phyloP scores from a whole-genome alignment of 2,797 vertebrate genomes.

The Phaenicophaeus curvirostris region DNA sequence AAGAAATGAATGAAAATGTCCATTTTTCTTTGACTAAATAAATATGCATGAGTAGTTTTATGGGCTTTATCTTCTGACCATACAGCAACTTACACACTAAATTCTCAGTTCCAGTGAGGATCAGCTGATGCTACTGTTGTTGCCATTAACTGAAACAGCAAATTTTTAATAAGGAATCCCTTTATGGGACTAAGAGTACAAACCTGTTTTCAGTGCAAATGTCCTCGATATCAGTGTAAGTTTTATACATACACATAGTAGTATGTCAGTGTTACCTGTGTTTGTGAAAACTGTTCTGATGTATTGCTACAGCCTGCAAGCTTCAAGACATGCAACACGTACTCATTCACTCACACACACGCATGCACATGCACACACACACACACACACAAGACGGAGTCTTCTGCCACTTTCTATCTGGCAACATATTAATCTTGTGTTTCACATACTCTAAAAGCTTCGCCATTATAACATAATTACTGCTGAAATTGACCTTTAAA shows the following conservation, averaged over 20 bases:
- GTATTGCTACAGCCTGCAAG: not conserved
- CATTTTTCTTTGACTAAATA: not conserved
- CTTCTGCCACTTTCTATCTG: slow-evolving; percentile 52
- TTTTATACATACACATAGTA: not conserved
- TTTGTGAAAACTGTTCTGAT: not conserved
- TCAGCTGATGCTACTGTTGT: not conserved
- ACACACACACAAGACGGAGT: slow-evolving; percentile 9
- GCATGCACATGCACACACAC: too few relatives aligned
- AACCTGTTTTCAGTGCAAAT: not conserved
- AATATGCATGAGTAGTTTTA: not conserved
- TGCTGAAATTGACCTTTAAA: slow-evolving; percentile 83
- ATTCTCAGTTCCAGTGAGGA: not conserved
- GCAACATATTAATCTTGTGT: slow-evolving; percentile 63
- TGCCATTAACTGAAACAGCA: not conserved
- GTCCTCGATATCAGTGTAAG: not conserved
- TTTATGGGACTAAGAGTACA: not conserved
- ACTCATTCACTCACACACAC: not conserved
- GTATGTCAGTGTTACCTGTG: not conserved
- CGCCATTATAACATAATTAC: slow-evolving; percentile 81
- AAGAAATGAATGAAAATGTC: not conserved
- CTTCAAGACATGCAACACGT: not conserved
- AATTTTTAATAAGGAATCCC: not conserved
- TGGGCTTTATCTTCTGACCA: not conserved
- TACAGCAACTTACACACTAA: not conserved
- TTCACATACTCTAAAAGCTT: slow-evolving; percentile 74